Percentiles rank a stretch among this genome's conserved stretches.
Evolutionary conservation across 2,888 invertebrate genomes (phyloP).

Genomic region (Meiosimyza platycephala): DNA sequence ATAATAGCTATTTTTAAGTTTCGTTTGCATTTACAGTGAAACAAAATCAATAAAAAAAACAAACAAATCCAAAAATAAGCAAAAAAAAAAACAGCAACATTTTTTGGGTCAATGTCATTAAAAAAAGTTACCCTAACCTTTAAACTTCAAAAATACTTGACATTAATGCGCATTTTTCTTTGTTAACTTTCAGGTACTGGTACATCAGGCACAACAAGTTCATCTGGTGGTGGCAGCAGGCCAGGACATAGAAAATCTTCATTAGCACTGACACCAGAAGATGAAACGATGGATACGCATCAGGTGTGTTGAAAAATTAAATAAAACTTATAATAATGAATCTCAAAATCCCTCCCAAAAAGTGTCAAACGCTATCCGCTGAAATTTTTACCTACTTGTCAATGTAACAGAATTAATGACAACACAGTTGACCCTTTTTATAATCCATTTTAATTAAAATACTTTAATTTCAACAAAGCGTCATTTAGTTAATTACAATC

Average conservation of each 20-base stretch:
- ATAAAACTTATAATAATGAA: slow-evolving; percentile 4
- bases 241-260: slow-evolving; percentile 76
- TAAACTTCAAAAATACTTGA: not conserved
- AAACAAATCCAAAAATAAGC: too few relatives aligned
- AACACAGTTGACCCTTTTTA: too few relatives aligned
- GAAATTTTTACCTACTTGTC: not conserved
- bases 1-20: too few relatives aligned
- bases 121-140: too few relatives aligned
- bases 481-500: too few relatives aligned
- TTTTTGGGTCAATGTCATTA: too few relatives aligned
- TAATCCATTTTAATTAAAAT: too few relatives aligned
- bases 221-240: slow-evolving; percentile 70
- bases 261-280: slow-evolving; percentile 77
- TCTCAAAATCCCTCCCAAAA: too few relatives aligned
- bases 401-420: not conserved
- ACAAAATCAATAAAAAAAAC: too few relatives aligned
- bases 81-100: too few relatives aligned
- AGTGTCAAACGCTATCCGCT: not conserved
- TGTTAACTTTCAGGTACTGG: slow-evolving; percentile 61
- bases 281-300: slow-evolving; percentile 76
- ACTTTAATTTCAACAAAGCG: too few relatives aligned
- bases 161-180: not conserved
- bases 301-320: slow-evolving; percentile 70
- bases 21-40: too few relatives aligned
- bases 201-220: slow-evolving; percentile 71